These are phyloP conservation scores for Acipenser transmontanus DNA, from an alignment of 2,797 vertebrate species.

Conservation along the genomic window DNA sequence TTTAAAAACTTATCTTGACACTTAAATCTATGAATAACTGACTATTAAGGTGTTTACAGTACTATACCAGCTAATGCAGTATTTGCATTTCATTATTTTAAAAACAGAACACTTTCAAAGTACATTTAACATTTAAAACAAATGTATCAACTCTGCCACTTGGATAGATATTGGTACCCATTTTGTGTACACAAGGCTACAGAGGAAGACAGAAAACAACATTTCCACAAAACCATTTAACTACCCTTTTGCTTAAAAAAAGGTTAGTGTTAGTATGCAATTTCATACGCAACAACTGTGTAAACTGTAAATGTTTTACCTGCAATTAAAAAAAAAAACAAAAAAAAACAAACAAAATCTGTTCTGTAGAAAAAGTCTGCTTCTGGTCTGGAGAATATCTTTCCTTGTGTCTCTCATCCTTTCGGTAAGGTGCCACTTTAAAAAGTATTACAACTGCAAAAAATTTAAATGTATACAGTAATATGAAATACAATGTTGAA, in stretches of 20 bases:
- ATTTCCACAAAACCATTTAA: conserved; percentile 37
- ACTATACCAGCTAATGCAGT: conserved; percentile 45
- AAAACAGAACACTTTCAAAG: conserved; percentile 46
- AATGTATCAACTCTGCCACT: conserved; percentile 44
- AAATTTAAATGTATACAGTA: not conserved
- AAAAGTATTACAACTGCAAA: conserved; percentile 2
- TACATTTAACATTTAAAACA: conserved; percentile 47
- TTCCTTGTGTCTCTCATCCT: conserved; percentile 10
- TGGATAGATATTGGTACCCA: conserved; percentile 44
- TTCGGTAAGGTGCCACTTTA: conserved; percentile 3
- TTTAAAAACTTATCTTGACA: conserved; percentile 29
- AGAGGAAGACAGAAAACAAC: conserved; percentile 66
- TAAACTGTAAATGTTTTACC: conserved; percentile 54
- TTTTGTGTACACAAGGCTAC: conserved; percentile 71
- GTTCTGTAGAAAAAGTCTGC: conserved; percentile 31
- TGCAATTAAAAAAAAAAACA: conserved; percentile 35
- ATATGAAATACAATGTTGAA: not conserved
- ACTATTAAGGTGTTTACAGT: conserved; percentile 56
- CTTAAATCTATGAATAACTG: conserved; percentile 43
- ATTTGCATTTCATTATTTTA: conserved; percentile 20
- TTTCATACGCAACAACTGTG: conserved; percentile 50
- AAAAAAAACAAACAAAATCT: conserved; percentile 8
- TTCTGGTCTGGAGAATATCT: conserved; percentile 42
- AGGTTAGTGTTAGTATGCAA: conserved; percentile 27
- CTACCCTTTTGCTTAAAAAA: conserved; percentile 16